Evolutionary conservation across 2,797 vertebrate species (phyloP), one percentile per base, ranked within the genome.

Genomic region (Sphenopsis melanotis): DNA sequence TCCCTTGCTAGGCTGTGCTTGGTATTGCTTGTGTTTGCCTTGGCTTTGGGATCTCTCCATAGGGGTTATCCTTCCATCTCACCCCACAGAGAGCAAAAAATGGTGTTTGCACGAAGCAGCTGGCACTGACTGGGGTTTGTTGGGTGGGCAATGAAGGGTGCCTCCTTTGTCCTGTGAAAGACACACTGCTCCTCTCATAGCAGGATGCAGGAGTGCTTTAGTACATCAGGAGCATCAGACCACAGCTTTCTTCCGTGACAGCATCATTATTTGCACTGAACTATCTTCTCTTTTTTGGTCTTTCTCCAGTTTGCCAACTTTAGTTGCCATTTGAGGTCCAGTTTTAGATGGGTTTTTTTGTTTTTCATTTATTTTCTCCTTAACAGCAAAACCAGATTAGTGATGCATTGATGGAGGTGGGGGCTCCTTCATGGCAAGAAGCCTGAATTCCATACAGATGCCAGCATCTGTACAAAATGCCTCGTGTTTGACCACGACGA

Each of bases 401-500:
- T 65, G 52, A 61, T 11, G 19, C 22, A 41, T 1, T 15, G 55
- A 23, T 18, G 37, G 27, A 18, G 17, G 19, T 20, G 47, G 36
- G 34, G 7, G 22, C 10, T 69, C 49, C 61, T 78, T 17, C 13
- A 14, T 3, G 30, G 39, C 36, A 69, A 64, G 21, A 61, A 69
- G 27, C 9, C 50, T 53, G 23, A 91, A 91, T 47, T 53, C 63
- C 65, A 42, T 10, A 57, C 0, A 1, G 63, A 64, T 79, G 46
- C 26, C 23, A 50, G 27, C 22, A 41, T n/a, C 53, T 0, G 0
- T 41, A 49, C 4, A 11, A 63, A 65, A 65, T 15, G 21, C 49
- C n/a, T 49, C 0, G 0, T 15, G 20, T 39, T 49, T 76, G 80
- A 65, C 16, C 1, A 0, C 1, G 18, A 39, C 1, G 10, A 71